These are phyloP conservation scores for Neostethus bicornis DNA, from an alignment of 2,797 vertebrate species.

Conservation along the genomic window DNA sequence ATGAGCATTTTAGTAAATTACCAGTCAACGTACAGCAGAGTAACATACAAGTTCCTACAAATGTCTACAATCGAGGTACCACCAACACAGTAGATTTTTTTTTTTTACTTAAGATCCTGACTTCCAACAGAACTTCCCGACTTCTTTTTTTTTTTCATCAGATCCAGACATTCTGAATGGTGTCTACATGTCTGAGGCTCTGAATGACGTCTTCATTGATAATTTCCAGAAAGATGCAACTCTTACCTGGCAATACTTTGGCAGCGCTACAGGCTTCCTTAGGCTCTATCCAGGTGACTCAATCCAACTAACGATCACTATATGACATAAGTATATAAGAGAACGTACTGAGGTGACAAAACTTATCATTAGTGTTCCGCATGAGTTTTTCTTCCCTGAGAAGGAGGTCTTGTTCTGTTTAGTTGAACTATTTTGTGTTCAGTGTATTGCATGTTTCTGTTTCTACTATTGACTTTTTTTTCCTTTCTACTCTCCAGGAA, in stretches of 20 bases:
- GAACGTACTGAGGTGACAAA: too few relatives aligned
- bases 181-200: conserved; percentile 93
- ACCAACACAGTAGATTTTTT: neutral
- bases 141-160: conserved; percentile 47
- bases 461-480: too few relatives aligned
- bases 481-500: conserved; percentile 77
- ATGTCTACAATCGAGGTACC: conserved; percentile 95
- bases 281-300: conserved; percentile 92
- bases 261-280: conserved; percentile 94
- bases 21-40: conserved; percentile 89
- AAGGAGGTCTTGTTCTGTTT: too few relatives aligned
- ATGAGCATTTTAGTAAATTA: conserved; percentile 92
- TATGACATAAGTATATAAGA: too few relatives aligned
- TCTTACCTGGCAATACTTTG: conserved; percentile 97
- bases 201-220: conserved; percentile 91
- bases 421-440: too few relatives aligned
- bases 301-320: neutral
- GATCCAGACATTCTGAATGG: conserved; percentile 93
- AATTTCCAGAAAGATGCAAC: conserved; percentile 95
- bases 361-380: too few relatives aligned
- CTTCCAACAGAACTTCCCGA: neutral
- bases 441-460: too few relatives aligned
- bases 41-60: conserved; percentile 94
- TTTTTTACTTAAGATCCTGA: neutral
- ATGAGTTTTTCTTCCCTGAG: too few relatives aligned